A percentile compares a stretch with the other conserved stretches of the same genome.
Conservation (phyloP, 2,888 invertebrate genomes). For the Amphimallon solstitiale region DNA sequence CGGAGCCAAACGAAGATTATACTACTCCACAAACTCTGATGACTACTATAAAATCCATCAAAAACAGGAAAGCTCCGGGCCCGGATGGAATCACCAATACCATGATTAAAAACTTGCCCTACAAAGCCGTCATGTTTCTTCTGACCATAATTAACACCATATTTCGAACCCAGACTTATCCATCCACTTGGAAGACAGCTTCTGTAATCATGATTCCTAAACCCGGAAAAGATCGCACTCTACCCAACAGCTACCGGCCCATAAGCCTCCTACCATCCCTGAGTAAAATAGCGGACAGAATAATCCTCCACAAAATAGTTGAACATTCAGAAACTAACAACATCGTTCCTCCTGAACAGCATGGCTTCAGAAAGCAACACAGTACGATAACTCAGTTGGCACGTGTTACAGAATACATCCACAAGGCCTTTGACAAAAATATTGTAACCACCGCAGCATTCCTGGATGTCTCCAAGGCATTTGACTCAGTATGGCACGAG, state of each 20-base stretch:
- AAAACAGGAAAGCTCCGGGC: constrained; percentile 9
- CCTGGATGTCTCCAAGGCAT: too few relatives aligned
- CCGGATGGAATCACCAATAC: neutral
- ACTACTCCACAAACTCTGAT: too few relatives aligned
- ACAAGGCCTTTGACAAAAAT: too few relatives aligned
- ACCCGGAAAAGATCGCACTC: neutral
- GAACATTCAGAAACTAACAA: neutral
- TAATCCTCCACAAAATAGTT: neutral
- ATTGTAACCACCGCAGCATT: too few relatives aligned
- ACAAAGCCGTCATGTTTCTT: neutral
- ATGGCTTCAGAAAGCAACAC: neutral
- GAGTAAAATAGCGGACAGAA: neutral
- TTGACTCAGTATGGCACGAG: too few relatives aligned
- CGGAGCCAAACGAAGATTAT: too few relatives aligned
- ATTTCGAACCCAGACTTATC: neutral
- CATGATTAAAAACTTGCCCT: neutral
- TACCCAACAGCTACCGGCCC: neutral
- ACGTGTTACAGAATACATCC: too few relatives aligned
- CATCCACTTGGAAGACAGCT: neutral
- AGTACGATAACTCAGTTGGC: neutral
- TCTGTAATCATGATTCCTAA: constrained; percentile 3
- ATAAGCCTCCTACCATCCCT: too few relatives aligned
- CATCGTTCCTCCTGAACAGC: neutral
- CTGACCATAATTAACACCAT: neutral
- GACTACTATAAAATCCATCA: too few relatives aligned